Conservation (phyloP, 2,113 vertebrate genomes). For the Phyllostomus discolor region DNA sequence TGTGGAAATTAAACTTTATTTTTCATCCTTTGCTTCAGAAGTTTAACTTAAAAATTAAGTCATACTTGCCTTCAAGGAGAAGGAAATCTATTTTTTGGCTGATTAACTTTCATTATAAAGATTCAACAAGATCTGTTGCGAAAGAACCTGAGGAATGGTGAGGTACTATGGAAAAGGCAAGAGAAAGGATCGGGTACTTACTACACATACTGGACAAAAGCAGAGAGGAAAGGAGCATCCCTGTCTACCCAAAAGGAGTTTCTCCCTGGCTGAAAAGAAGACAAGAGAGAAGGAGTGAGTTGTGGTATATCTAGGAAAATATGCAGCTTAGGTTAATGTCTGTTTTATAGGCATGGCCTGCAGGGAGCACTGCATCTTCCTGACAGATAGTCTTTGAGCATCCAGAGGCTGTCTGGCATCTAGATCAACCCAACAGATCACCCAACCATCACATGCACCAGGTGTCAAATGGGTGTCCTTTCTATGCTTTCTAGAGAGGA, state of each 20-base stretch:
- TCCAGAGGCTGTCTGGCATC: neutral
- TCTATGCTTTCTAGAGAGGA: neutral
- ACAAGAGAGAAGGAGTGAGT: neutral
- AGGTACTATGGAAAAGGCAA: neutral
- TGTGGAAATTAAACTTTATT: neutral
- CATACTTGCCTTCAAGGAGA: neutral
- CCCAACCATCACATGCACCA: neutral
- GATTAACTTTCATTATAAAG: neutral
- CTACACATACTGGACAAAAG: neutral
- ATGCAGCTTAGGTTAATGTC: neutral
- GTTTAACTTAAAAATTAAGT: constrained; percentile 28
- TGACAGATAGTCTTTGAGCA: neutral
- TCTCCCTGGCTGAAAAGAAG: neutral
- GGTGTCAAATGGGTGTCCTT: neutral
- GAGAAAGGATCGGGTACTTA: neutral
- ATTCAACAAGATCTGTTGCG: neutral
- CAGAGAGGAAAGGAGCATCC: neutral
- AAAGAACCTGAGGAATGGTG: neutral
- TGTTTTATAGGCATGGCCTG: neutral
- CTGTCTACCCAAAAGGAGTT: neutral
- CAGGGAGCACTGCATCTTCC: neutral
- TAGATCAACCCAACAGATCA: neutral
- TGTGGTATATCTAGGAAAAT: neutral
- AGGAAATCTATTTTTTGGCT: neutral
- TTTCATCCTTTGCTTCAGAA: neutral